Base-by-base conservation (phyloP, 2,113 vertebrate species). In the Acanthochromis polyacanthus region DNA sequence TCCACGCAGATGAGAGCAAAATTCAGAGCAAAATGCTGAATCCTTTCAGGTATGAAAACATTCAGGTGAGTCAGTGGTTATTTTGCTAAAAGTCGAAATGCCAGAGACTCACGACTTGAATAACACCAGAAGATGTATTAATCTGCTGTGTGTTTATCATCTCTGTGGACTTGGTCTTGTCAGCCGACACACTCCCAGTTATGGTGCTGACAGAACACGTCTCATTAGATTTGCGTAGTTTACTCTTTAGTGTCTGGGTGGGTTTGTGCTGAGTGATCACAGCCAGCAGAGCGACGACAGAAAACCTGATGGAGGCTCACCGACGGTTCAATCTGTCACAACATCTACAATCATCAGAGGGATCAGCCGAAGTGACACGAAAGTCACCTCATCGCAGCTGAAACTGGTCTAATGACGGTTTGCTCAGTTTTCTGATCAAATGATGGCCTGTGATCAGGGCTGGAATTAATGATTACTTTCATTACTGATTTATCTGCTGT, bases 201-300 rank as follows among this genome's bases (percentile, higher is more conserved):
- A 10, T 9, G 52, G 28, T 1, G 61, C 55, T 25, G 73, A 56
- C 73, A 71, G 55, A 46, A 53, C 4, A 56, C 2, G 36, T 63
- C 80, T 51, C 12, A 1, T 59, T 55, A 48, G 45, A 59, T 20
- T 64, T 25, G n/a, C 22, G 28, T 52, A 30, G 45, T 57, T 63
- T 57, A 28, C 17, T 50, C 62, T 38, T 4, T n/a, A 62, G 70
- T 4, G 32, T 36, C 53, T 51, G 20, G 12, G 67, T 15, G 38
- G 20, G 0, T 14, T 59, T 61, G 65, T 28, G 4, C 57, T n/a
- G 25, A 28, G 61, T 2, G 43, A 62, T 1, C 74, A 28, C 43
- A 53, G 80, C 40, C 5, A 20, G 36, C 5, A 20, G 36, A 11
- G 16, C 1, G 46, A 4, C 22, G 25, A 46, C 6, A 8, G 32